Base-by-base conservation (phyloP, 2,888 invertebrate genomes). In the Caradrina kadenii region DNA sequence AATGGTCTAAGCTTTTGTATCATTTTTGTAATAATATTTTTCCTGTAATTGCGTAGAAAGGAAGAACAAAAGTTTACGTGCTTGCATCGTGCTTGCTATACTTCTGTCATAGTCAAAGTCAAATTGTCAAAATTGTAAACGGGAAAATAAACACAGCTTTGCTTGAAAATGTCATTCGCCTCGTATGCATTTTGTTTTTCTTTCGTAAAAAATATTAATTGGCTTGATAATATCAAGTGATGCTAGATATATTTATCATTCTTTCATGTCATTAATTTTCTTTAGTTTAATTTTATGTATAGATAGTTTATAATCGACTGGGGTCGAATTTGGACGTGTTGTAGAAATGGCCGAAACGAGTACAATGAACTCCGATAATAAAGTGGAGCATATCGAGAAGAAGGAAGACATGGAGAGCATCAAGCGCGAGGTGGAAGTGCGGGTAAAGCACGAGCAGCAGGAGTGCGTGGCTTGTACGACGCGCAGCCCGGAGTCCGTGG, bases 381-480 rank as follows among this genome's bases (percentile, higher is more conserved):
- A 84, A 84, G 83, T 83, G 73, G 89, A 86, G 69, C 86, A 87
- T 64, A 82, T 76, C 73, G 88, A 89, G 67, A 86, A 89, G 73
- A 83, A 86, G 72, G 86, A 87, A 76, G 79, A 86, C 52, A 76
- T 83, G 69, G 75, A 83, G 10, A 73, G 76, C 55, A 90, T 92
- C 72, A 93, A 92, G 83, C 86, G 86, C 52, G 93, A 93, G 82
- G 73, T 84, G 53, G 91, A 90, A 1, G 84, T 92, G 71, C 80
- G 75, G 55, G 92, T 94, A 65, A 94, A 94, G 83, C 88, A 86
- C 45, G 94, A 94, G 86, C 86, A 87, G 19, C 84, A 87, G 65
- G 94, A 94, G 86, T 95, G 95, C 82, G 81, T 89, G 26, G 90
- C 93, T 71, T 95, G 95, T 79, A 77, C 87, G 52, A 80, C 84